A percentile compares a stretch with the other conserved stretches of the same genome.
Evolutionary conservation across 2,888 invertebrate species (phyloP).

Genomic region (Pseudoips prasinana): DNA sequence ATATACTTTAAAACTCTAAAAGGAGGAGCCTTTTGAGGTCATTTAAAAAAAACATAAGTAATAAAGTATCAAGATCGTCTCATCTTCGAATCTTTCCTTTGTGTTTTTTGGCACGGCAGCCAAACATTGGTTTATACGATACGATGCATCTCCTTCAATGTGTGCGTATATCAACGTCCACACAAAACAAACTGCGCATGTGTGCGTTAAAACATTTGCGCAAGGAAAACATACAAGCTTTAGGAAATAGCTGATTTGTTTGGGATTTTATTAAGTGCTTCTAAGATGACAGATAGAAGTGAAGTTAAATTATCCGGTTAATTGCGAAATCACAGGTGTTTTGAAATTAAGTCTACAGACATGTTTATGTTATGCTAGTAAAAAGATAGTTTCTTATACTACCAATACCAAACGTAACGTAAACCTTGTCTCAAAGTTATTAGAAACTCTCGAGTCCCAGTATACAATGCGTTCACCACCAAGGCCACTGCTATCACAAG

Average conservation of each 20-base stretch:
- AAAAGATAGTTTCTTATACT: too few relatives aligned
- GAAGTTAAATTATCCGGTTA: slow-evolving; percentile 1
- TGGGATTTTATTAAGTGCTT: slow-evolving; percentile 25
- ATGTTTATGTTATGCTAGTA: too few relatives aligned
- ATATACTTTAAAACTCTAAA: too few relatives aligned
- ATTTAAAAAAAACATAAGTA: too few relatives aligned
- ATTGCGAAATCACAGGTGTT: neutral
- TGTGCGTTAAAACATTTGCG: slow-evolving; percentile 32
- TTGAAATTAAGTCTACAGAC: neutral
- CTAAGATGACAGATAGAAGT: slow-evolving; percentile 26
- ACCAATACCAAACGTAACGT: too few relatives aligned
- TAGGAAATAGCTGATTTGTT: slow-evolving; percentile 31
- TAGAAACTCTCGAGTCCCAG: too few relatives aligned
- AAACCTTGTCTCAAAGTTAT: too few relatives aligned
- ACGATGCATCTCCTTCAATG: slow-evolving; percentile 57
- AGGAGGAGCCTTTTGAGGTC: too few relatives aligned
- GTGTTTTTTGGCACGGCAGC: slow-evolving; percentile 78
- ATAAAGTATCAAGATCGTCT: slow-evolving; percentile 55
- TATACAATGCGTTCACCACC: too few relatives aligned
- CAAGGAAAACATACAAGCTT: slow-evolving; percentile 37
- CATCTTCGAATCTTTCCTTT: slow-evolving; percentile 43
- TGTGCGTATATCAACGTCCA: slow-evolving; percentile 36
- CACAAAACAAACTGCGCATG: slow-evolving; percentile 24
- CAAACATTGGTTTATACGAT: slow-evolving; percentile 75
- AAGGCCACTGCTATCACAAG: too few relatives aligned